phyloP scores from a whole-genome alignment of 2,888 invertebrate genomes.

The Rhamphomyia laevipes region DNA sequence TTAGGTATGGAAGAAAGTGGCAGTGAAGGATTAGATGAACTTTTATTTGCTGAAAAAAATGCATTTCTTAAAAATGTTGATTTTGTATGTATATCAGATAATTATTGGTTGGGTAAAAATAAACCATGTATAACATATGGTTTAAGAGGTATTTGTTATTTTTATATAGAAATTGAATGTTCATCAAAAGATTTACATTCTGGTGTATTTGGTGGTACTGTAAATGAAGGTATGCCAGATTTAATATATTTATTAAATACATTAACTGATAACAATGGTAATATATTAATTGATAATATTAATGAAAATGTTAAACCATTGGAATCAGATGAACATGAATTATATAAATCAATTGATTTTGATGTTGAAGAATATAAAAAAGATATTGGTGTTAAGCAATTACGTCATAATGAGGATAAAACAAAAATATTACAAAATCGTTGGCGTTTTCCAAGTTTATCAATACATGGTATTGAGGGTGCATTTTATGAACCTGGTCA shows the following conservation, averaged over 20 bases:
- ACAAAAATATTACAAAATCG: conserved; percentile 81
- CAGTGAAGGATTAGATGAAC: conserved; percentile 86
- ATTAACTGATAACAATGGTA: conserved; percentile 76
- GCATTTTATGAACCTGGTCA: conserved; percentile 88
- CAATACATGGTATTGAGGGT: conserved; percentile 87
- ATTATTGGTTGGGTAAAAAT: conserved; percentile 96
- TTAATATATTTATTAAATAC: conserved; percentile 73
- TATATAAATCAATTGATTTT: conserved; percentile 78
- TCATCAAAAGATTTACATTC: conserved; percentile 90
- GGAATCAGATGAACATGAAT: conserved; percentile 52
- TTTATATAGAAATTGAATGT: conserved; percentile 76
- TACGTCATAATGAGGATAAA: conserved; percentile 70
- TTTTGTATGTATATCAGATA: conserved; percentile 95
- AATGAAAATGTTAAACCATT: conserved; percentile 65
- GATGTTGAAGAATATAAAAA: conserved; percentile 59
- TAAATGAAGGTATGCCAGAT: conserved; percentile 86
- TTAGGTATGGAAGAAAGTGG: conserved; percentile 95
- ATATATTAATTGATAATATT: conserved; percentile 71
- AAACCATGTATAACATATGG: conserved; percentile 97
- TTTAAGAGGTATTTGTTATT: conserved; percentile 86
- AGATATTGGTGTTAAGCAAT: conserved; percentile 54
- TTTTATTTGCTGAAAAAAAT: conserved; percentile 52
- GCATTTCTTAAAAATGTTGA: conserved; percentile 77
- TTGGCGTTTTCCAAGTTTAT: conserved; percentile 89
- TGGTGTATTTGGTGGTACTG: conserved; percentile 89